Percentiles rank a stretch among this genome's conserved stretches.
phyloP scores from a whole-genome alignment of 2,113 vertebrate species.

The Oenanthe oenanthe region DNA sequence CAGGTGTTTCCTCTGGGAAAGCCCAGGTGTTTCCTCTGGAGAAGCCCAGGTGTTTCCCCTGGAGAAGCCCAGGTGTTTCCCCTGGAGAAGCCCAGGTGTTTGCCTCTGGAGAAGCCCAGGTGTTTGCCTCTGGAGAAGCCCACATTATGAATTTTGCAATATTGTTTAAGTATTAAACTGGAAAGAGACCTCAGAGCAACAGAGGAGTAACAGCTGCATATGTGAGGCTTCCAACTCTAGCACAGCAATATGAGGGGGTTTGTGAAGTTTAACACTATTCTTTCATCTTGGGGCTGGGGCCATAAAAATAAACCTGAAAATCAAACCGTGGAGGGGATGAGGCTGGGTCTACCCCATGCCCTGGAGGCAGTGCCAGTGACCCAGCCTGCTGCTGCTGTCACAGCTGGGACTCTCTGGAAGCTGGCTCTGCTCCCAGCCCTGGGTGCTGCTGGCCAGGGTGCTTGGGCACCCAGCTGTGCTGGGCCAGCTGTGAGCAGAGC shows the following conservation, averaged over 20 bases:
- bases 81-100: too few species aligned
- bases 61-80: too few species aligned
- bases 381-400: background rate
- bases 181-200: slow-evolving; percentile 50
- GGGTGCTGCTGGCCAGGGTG: background rate
- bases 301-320: background rate
- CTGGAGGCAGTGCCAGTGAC: background rate
- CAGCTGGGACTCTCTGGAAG: background rate
- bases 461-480: background rate
- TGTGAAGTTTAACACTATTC: slow-evolving; percentile 7
- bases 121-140: slow-evolving; percentile 11
- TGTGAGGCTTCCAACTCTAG: background rate
- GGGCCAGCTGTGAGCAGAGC: background rate
- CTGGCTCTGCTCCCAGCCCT: background rate
- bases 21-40: too few species aligned
- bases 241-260: slow-evolving; percentile 47
- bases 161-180: slow-evolving; percentile 49
- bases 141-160: slow-evolving; percentile 37
- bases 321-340: background rate
- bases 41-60: too few species aligned
- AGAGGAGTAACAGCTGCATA: slow-evolving; percentile 53
- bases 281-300: background rate
- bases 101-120: too few species aligned
- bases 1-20: too few species aligned
- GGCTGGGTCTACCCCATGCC: background rate